Evolutionary conservation across 2,113 vertebrate genomes (phyloP).

Genomic region (Cavia aperea): DNA sequence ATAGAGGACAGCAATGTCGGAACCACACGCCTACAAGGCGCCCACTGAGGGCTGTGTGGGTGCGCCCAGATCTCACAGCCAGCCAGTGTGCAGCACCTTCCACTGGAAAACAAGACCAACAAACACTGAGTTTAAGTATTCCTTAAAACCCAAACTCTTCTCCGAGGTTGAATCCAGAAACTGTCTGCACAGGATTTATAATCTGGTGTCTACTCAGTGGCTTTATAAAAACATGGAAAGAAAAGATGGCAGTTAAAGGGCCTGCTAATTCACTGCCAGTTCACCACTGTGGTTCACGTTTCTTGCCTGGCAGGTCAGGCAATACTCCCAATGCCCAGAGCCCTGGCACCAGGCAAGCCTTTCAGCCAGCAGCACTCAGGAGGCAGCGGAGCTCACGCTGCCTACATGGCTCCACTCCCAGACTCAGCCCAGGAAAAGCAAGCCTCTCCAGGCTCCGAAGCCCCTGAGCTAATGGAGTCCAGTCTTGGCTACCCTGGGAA

Average conservation of each 20-base stretch:
- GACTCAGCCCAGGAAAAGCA: background rate
- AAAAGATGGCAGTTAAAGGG: background rate
- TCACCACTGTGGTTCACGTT: background rate
- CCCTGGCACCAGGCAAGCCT: slow-evolving; percentile 7
- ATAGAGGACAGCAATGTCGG: background rate
- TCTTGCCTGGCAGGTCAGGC: slow-evolving; percentile 20
- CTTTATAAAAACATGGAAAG: slow-evolving; percentile 40
- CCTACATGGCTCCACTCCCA: slow-evolving; percentile 5
- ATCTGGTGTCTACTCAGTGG: slow-evolving; percentile 27
- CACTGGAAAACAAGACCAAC: background rate
- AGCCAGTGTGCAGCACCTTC: background rate
- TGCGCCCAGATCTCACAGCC: background rate
- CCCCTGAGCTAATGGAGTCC: background rate
- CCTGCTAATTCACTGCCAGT: background rate
- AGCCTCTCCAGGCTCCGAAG: background rate
- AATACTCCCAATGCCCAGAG: background rate
- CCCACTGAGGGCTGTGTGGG: accelerated
- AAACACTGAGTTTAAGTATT: background rate
- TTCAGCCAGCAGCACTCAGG: background rate
- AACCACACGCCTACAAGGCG: background rate
- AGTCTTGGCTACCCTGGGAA: background rate
- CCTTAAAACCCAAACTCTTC: slow-evolving; percentile 12
- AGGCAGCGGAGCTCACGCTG: background rate
- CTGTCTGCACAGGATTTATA: slow-evolving; percentile 47
- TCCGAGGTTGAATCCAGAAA: background rate